Percentiles rank a stretch among this genome's conserved stretches.
Conservation (phyloP, 1,140 invertebrate genomes). For the Chrysoperla carnea region DNA sequence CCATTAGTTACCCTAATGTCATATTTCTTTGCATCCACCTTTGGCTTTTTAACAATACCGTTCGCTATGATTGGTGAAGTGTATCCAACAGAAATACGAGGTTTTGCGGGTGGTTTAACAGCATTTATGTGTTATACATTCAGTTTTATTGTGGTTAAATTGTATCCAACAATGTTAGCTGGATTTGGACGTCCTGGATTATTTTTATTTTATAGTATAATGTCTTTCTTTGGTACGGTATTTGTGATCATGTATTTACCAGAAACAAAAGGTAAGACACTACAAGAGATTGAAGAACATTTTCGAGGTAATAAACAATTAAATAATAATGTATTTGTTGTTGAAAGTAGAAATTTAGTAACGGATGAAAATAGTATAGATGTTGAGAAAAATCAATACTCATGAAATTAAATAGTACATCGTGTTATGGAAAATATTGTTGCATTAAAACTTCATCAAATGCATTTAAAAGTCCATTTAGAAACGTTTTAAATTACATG, state of each 20-base stretch:
- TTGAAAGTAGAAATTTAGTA: too few relatives aligned
- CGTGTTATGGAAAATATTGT: too few relatives aligned
- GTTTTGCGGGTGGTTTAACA: conserved; percentile 44
- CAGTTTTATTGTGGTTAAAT: conserved; percentile 56
- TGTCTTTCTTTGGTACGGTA: conserved; percentile 45
- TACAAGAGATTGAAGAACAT: conserved; percentile 50
- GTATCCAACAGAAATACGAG: conserved; percentile 44
- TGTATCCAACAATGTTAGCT: conserved; percentile 39
- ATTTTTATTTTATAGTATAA: conserved; percentile 50
- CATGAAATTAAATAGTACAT: too few relatives aligned
- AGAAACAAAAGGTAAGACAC: conserved; percentile 60
- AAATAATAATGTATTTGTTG: background rate
- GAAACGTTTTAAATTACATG: too few relatives aligned
- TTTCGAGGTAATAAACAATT: conserved; percentile 21
- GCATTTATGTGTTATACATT: conserved; percentile 47
- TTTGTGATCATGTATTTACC: conserved; percentile 52
- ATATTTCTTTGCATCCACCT: conserved; percentile 39
- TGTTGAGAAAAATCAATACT: too few relatives aligned
- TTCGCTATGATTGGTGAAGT: conserved; percentile 63
- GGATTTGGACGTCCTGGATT: conserved; percentile 36
- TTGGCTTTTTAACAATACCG: conserved; percentile 44
- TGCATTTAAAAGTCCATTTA: too few relatives aligned
- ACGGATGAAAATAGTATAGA: too few relatives aligned
- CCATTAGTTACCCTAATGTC: conserved; percentile 31
- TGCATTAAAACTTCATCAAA: too few relatives aligned